These are phyloP conservation scores for Cygnus buccinator DNA, from an alignment of 2,113 vertebrate genomes.

Conservation along the genomic window DNA sequence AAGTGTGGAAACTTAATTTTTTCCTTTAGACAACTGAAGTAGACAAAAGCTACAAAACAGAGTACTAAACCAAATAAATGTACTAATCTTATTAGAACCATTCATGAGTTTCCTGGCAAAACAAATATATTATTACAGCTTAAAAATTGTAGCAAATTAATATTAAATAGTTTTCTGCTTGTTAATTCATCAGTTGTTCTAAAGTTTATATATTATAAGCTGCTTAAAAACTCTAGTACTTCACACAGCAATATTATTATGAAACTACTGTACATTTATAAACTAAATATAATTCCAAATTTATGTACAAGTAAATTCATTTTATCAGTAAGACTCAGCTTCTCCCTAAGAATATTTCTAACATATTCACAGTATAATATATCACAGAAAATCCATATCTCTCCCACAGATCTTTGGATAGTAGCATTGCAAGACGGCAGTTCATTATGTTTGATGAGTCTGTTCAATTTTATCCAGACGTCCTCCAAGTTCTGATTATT, in stretches of 20 bases:
- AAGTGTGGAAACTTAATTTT: not conserved
- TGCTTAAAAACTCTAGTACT: not conserved
- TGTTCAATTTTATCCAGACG: slow-evolving; percentile 83
- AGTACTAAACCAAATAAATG: not conserved
- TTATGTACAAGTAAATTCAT: slow-evolving; percentile 84
- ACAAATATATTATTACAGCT: not conserved
- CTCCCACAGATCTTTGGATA: slow-evolving; percentile 82
- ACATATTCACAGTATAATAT: slow-evolving; percentile 86
- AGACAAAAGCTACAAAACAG: not conserved
- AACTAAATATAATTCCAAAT: slow-evolving; percentile 83
- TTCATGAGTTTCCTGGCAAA: not conserved
- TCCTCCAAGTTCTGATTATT: slow-evolving; percentile 81
- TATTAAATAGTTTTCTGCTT: not conserved
- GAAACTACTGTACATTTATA: slow-evolving; percentile 42
- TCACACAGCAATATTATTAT: not conserved
- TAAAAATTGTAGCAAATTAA: not conserved
- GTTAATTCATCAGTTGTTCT: not conserved
- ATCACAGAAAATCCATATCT: slow-evolving; percentile 97
- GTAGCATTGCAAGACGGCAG: slow-evolving; percentile 92
- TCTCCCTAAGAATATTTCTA: slow-evolving; percentile 82
- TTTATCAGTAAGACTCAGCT: slow-evolving; percentile 82
- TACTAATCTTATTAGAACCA: not conserved
- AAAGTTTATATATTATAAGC: not conserved
- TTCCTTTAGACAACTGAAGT: not conserved
- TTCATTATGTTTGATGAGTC: slow-evolving; percentile 68